Evolutionary conservation across 2,113 vertebrate genomes (phyloP), one percentile per base, ranked within the genome.

Genomic region (Eurypyga helias): DNA sequence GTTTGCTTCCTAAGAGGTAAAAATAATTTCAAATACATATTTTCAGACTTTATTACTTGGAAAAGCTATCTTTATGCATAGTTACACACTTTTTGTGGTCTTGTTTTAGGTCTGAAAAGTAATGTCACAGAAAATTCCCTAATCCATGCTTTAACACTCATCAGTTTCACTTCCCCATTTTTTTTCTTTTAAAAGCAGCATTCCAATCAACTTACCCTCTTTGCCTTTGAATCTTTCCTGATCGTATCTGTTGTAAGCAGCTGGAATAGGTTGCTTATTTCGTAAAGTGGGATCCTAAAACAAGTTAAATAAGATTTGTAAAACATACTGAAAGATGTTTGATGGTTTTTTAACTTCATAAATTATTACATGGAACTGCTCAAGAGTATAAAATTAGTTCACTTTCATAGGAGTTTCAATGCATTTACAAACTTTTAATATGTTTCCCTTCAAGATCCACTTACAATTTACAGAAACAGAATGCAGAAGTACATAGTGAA

Each of bases 191-290:
- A 17, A 17, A 86, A 92, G 33, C 14, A 77, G 5, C 6, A 69
- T 72, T 65, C 54, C 7, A 25, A 36, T 46, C 48, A 91, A 98
- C 98, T 98, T 96, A 98, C 99, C 99, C 97, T 99, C 99, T 99
- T 99, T 99, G 95, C 99, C 99, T 98, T 99, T 99, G 97, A 99
- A 99, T 93, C 99, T 98, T 98, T 99, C 99, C 96, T 99, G 99
- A 98, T 99, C 99, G 0, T 99, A 99, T 99, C 99, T 99, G 98
- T 99, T 99, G 97, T 99, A 99, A 55, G 99, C 99, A 58, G 99
- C 99, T 83, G 99, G 99, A 84, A 99, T 98, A 26, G 99, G 99
- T 95, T 99, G 99, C 92, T 99, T 99, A 97, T 98, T 99, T 92
- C 99, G 98, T 87, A 99, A 97, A 57, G 99, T 98, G 8, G 99